Conservation (phyloP, 1,140 invertebrate species). For the Hestina assimilis region DNA sequence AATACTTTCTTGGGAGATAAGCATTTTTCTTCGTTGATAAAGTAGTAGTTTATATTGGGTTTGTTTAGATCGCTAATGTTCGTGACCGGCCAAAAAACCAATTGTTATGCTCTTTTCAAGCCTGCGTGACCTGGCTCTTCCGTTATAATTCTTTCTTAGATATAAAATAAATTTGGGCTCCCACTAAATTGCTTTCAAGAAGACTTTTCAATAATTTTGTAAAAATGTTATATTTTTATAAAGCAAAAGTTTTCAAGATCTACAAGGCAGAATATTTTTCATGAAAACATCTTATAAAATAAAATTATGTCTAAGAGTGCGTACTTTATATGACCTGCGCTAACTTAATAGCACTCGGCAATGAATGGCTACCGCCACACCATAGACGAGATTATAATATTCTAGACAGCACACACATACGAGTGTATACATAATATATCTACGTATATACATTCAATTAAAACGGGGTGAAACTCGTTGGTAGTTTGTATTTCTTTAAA, state of each 20-base stretch:
- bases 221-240: too few species aligned
- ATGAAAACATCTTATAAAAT: neutral
- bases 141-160: neutral
- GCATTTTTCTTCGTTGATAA: too few species aligned
- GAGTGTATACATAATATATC: neutral
- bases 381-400: slow-evolving; percentile 1
- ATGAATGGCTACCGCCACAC: neutral
- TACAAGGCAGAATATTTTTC: neutral
- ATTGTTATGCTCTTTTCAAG: slow-evolving; percentile 1
- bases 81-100: neutral
- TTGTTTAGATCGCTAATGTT: slow-evolving; percentile 5
- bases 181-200: too few species aligned
- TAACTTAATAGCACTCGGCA: neutral
- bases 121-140: slow-evolving; percentile 11
- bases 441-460: too few species aligned
- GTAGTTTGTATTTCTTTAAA: too few species aligned
- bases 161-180: neutral
- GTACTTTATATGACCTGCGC: neutral
- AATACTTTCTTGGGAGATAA: too few species aligned
- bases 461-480: too few species aligned
- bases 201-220: too few species aligned
- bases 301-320: neutral
- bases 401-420: too few species aligned
- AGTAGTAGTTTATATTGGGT: too few species aligned
- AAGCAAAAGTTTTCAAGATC: neutral